Conservation (phyloP, 2,797 vertebrate genomes). For the Sebastes glaucus region DNA sequence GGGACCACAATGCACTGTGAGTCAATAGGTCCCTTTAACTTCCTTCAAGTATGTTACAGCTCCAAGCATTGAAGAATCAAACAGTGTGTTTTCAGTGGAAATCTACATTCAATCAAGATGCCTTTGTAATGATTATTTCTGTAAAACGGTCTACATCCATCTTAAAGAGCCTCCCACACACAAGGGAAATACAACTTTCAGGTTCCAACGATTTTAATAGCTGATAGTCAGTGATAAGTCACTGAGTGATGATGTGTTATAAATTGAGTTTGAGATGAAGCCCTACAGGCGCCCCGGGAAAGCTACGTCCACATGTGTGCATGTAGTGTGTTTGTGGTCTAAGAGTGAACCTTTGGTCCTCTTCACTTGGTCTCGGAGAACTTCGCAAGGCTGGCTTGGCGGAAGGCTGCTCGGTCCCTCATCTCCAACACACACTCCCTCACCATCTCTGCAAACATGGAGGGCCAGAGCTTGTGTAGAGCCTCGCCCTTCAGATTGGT, state of each 20-base stretch:
- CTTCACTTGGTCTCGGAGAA: conserved; percentile 74
- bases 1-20: conserved; percentile 45
- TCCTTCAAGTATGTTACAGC: conserved; percentile 52
- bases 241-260: conserved; percentile 41
- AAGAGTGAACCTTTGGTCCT: conserved; percentile 54
- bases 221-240: conserved; percentile 24
- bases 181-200: conserved; percentile 14
- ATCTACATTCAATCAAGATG: conserved; percentile 73
- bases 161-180: conserved; percentile 25
- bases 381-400: conserved; percentile 88
- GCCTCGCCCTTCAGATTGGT: conserved; percentile 92
- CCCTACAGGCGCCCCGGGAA: neutral
- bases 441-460: conserved; percentile 95
- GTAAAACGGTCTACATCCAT: conserved; percentile 36
- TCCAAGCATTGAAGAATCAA: conserved; percentile 43
- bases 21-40: conserved; percentile 38
- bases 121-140: conserved; percentile 19
- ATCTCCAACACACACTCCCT: conserved; percentile 93
- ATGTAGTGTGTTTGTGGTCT: conserved; percentile 25
- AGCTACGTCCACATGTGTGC: conserved; percentile 36
- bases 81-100: conserved; percentile 43
- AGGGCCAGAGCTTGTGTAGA: conserved; percentile 95
- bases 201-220: conserved; percentile 28
- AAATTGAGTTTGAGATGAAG: conserved; percentile 28
- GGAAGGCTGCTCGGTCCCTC: conserved; percentile 87